phyloP scores from a whole-genome alignment of 2,888 invertebrate genomes.

The Bibio marci region DNA sequence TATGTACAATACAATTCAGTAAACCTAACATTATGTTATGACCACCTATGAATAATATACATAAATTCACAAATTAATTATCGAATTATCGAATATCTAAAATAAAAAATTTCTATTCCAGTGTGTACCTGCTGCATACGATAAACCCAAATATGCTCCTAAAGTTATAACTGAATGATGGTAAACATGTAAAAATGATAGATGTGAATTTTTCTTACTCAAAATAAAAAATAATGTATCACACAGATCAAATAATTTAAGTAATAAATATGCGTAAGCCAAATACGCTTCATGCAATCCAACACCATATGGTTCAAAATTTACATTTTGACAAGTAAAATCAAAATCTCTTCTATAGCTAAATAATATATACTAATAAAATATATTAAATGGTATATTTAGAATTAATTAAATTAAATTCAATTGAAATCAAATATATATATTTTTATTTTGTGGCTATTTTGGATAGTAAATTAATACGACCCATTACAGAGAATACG shows the following conservation, averaged over 20 bases:
- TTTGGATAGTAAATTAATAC: too few species aligned
- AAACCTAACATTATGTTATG: conserved; percentile 36
- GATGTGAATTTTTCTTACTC: conserved; percentile 48
- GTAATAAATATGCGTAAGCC: conserved; percentile 37
- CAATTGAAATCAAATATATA: too few species aligned
- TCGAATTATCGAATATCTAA: too few species aligned
- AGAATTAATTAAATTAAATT: too few species aligned
- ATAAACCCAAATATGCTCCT: conserved; percentile 37
- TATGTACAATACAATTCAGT: conserved; percentile 58
- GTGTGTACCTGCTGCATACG: conserved; percentile 37
- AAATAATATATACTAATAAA: too few species aligned
- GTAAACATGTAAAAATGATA: conserved; percentile 50
- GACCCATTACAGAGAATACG: too few species aligned
- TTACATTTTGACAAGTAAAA: too few species aligned
- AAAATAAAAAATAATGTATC: conserved; percentile 57
- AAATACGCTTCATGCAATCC: neutral
- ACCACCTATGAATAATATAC: conserved; percentile 13
- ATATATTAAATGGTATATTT: too few species aligned
- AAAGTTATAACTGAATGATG: conserved; percentile 55
- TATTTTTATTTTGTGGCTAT: too few species aligned
- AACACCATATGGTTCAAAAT: too few species aligned
- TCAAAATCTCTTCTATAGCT: too few species aligned
- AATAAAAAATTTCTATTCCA: too few species aligned
- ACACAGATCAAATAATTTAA: conserved; percentile 45
- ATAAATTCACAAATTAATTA: neutral